Percentiles rank a stretch among this genome's conserved stretches.
Conservation (phyloP, 1,140 invertebrate species). For the Aphidius ervi region DNA sequence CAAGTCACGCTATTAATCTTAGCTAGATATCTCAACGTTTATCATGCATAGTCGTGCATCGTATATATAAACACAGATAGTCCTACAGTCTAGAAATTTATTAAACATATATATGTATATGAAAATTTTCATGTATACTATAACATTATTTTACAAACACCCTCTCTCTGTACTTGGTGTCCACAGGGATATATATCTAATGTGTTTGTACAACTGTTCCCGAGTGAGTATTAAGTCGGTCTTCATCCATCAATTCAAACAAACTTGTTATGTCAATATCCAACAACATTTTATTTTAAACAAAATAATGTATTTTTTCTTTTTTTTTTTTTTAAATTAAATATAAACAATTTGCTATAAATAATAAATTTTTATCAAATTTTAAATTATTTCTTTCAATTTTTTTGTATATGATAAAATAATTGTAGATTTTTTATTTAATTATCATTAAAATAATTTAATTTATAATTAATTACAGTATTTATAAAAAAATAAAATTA, state of each 20-base stretch:
- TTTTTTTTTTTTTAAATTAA: no score
- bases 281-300: neutral
- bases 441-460: no score
- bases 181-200: constrained; percentile 18
- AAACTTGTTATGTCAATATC: neutral
- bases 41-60: constrained; percentile 21
- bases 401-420: no score
- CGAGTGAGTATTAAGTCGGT: constrained; percentile 17
- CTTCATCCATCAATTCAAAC: constrained; percentile 8
- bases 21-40: constrained; percentile 16
- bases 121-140: neutral
- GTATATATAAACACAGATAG: neutral
- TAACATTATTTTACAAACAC: neutral
- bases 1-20: neutral
- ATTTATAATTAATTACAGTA: no score
- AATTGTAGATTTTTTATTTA: no score
- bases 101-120: neutral
- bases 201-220: constrained; percentile 28
- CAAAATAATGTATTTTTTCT: no score
- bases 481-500: no score
- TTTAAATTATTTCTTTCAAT: no score
- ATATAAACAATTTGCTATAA: no score
- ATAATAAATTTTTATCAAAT: no score
- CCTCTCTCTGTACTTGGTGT: constrained; percentile 8
- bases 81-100: neutral